Conservation (phyloP, 2,888 invertebrate genomes). For the Patella ulyssiponensis region DNA sequence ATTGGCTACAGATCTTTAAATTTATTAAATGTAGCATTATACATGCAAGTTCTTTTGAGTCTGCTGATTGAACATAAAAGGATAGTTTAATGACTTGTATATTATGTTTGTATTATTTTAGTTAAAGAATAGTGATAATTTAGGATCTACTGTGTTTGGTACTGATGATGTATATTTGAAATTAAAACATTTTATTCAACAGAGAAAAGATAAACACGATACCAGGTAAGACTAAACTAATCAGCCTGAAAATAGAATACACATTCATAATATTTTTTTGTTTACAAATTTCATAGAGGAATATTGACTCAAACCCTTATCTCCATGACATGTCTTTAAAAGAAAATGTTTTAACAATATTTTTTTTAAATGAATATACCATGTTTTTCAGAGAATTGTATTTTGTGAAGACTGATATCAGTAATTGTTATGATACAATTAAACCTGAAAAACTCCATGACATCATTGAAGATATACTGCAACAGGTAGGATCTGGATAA, state of each 20-base stretch:
- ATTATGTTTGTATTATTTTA: too few species aligned
- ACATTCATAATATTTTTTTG: too few species aligned
- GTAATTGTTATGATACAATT: conserved; percentile 65
- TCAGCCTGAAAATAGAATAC: neutral
- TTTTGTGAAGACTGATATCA: conserved; percentile 68
- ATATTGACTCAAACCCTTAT: too few species aligned
- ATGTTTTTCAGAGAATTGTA: conserved; percentile 49
- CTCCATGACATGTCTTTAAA: too few species aligned
- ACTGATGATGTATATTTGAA: conserved; percentile 50
- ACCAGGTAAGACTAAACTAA: conserved; percentile 14
- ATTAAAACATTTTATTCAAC: conserved; percentile 45
- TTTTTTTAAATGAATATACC: neutral
- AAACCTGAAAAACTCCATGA: conserved; percentile 50
- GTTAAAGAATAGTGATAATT: neutral
- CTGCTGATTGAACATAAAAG: too few species aligned
- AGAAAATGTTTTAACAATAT: too few species aligned
- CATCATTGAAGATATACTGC: conserved; percentile 50
- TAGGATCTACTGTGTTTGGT: conserved; percentile 57
- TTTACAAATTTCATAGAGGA: neutral
- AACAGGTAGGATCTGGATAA: conserved; percentile 34
- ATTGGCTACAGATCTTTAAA: too few species aligned
- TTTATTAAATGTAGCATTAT: too few species aligned
- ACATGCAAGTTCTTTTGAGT: too few species aligned
- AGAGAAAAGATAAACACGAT: conserved; percentile 20
- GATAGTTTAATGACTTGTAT: too few species aligned